A percentile compares a stretch with the other conserved stretches of the same genome.
Evolutionary conservation across 2,113 vertebrate genomes (phyloP).

Genomic region (Anarrhichthys ocellatus): DNA sequence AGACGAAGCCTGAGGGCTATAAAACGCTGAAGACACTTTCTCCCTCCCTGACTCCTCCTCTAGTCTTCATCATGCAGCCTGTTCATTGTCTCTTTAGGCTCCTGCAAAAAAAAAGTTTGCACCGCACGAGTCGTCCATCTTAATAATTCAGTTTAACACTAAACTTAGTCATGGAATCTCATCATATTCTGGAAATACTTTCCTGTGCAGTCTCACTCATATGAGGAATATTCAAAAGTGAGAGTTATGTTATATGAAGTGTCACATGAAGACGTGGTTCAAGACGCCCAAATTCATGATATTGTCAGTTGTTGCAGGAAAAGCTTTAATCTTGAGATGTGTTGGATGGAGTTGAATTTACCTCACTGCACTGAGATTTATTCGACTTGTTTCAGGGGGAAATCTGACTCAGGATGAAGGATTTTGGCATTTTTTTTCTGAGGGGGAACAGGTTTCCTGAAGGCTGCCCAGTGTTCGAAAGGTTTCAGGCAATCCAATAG

Average conservation of each 20-base stretch:
- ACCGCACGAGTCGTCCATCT: constrained; percentile 62
- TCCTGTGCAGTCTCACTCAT: not conserved
- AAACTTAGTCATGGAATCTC: constrained; percentile 49
- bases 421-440: constrained; percentile 19
- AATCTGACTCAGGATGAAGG: constrained; percentile 38
- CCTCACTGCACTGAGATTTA: constrained; percentile 27
- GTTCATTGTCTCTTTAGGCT: constrained; percentile 68
- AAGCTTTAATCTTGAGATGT: constrained; percentile 40
- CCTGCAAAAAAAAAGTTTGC: constrained; percentile 63
- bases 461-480: constrained; percentile 2
- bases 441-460: constrained; percentile 6
- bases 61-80: constrained; percentile 67
- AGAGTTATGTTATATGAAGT: constrained; percentile 30
- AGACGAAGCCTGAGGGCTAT: constrained; percentile 71
- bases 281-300: constrained; percentile 25
- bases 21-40: constrained; percentile 67
- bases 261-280: constrained; percentile 19
- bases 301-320: constrained; percentile 42
- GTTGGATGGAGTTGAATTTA: constrained; percentile 26
- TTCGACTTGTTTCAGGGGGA: constrained; percentile 45
- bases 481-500: constrained; percentile 12
- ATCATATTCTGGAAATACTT: constrained; percentile 31
- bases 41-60: constrained; percentile 68
- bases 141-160: constrained; percentile 68
- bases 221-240: constrained; percentile 35